A percentile compares a stretch with the other conserved stretches of the same genome.
Evolutionary conservation across 1,140 invertebrate species (phyloP).

Genomic region (Aphelenchoides besseyi): DNA sequence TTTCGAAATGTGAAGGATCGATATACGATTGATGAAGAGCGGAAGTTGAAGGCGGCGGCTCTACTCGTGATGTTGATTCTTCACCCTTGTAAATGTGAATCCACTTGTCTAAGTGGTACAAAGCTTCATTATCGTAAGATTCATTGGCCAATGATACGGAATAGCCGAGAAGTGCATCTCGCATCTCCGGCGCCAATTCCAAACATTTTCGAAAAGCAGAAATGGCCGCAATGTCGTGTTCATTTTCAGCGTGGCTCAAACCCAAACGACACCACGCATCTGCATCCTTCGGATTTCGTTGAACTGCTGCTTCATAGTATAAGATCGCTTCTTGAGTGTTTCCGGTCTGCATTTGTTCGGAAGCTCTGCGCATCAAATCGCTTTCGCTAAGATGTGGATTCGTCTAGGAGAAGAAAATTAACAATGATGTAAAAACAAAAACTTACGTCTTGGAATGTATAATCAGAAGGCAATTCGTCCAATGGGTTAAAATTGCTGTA

Average conservation of each 20-base stretch:
- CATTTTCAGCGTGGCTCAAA: slow-evolving; percentile 87
- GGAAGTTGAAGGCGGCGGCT: slow-evolving; percentile 1
- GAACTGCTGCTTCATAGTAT: slow-evolving; percentile 89
- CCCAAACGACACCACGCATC: slow-evolving; percentile 71
- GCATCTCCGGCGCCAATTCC: slow-evolving; percentile 76
- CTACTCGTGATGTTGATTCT: background rate
- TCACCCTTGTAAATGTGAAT: slow-evolving; percentile 39
- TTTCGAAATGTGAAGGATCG: slow-evolving; percentile 31
- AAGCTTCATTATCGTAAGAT: slow-evolving; percentile 62
- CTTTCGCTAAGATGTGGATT: slow-evolving; percentile 53
- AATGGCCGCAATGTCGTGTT: slow-evolving; percentile 79
- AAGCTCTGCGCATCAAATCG: slow-evolving; percentile 82
- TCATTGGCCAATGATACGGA: slow-evolving; percentile 95
- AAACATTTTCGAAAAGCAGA: slow-evolving; percentile 81
- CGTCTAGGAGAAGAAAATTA: slow-evolving; percentile 16
- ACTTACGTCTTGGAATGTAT: slow-evolving; percentile 32
- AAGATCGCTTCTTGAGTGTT: slow-evolving; percentile 91
- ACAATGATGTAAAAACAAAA: background rate
- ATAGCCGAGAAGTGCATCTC: slow-evolving; percentile 79
- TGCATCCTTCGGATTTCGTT: slow-evolving; percentile 76
- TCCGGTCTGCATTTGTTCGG: slow-evolving; percentile 75
- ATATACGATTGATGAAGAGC: slow-evolving; percentile 18
- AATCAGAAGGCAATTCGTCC: slow-evolving; percentile 25
- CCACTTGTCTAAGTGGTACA: slow-evolving; percentile 54
- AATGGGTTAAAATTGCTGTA: slow-evolving; percentile 1